Percentiles rank a stretch among this genome's conserved stretches.
Conservation (phyloP, 2,888 invertebrate species). For the Clistopyga incitator region DNA sequence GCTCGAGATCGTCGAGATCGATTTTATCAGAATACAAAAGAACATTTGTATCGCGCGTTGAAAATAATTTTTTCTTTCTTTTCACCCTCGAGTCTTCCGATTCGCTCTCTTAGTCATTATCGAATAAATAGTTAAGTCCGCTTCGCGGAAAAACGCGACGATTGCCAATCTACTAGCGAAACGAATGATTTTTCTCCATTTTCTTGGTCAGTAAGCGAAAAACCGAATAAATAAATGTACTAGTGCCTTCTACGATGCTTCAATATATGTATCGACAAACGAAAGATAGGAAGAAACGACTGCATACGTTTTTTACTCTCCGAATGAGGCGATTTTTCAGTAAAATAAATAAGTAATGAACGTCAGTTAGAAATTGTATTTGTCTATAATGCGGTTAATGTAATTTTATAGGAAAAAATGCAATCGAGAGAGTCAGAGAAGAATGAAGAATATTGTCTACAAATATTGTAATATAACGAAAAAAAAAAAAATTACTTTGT, state of each 20-base stretch:
- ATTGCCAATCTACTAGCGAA: neutral
- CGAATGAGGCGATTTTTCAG: conserved; percentile 3
- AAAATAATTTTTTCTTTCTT: conserved; percentile 18
- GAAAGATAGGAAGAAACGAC: conserved; percentile 8
- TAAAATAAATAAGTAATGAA: conserved; percentile 14
- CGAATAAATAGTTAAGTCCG: conserved; percentile 24
- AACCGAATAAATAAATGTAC: conserved; percentile 41
- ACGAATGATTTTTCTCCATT: conserved; percentile 1
- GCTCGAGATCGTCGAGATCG: conserved; percentile 50
- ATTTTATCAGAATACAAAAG: conserved; percentile 20
- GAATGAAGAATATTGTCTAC: conserved; percentile 11
- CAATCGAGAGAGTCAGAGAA: conserved; percentile 8
- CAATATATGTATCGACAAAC: conserved; percentile 29
- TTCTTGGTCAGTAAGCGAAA: conserved; percentile 39
- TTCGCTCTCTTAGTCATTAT: conserved; percentile 62
- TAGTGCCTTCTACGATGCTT: conserved; percentile 64
- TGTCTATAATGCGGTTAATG: conserved; percentile 33
- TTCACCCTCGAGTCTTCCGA: conserved; percentile 62
- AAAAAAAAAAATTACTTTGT: conserved; percentile 29
- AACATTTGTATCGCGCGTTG: conserved; percentile 18
- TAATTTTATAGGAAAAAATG: conserved; percentile 33
- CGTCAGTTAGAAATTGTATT: conserved; percentile 29
- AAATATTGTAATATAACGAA: conserved; percentile 26
- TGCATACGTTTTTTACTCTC: neutral
- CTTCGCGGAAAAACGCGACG: conserved; percentile 8